Evolutionary conservation across 2,113 vertebrate genomes (phyloP).

Genomic region (Chelonoidis abingdonii): DNA sequence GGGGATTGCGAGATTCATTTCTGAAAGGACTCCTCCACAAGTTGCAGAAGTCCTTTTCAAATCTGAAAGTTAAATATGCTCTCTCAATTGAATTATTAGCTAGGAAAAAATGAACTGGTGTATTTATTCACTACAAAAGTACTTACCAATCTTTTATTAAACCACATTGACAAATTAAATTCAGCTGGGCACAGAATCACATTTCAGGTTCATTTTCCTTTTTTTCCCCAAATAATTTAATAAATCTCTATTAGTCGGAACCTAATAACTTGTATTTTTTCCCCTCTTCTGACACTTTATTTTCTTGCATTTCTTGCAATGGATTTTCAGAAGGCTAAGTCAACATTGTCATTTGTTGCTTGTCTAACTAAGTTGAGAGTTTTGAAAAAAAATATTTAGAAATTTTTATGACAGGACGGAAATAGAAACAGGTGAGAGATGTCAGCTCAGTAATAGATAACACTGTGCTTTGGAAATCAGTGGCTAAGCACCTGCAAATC

Average conservation of each 20-base stretch:
- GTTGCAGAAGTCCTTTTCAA: neutral
- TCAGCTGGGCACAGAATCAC: neutral
- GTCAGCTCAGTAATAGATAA: neutral
- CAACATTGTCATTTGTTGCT: neutral
- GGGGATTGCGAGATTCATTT: neutral
- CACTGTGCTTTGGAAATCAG: neutral
- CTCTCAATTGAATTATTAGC: neutral
- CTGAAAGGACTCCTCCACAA: neutral
- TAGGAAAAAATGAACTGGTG: neutral
- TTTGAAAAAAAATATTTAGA: neutral
- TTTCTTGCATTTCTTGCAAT: neutral
- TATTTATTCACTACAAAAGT: neutral
- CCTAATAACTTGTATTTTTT: neutral
- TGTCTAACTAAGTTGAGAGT: neutral
- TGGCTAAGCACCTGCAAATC: neutral
- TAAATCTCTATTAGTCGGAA: neutral
- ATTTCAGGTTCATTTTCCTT: neutral
- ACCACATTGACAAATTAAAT: neutral
- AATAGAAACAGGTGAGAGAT: rapidly evolving
- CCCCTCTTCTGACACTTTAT: neutral
- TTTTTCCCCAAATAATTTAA: neutral
- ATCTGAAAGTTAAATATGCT: neutral
- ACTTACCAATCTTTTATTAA: neutral
- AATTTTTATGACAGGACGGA: neutral
- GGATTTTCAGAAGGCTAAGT: neutral